Evolutionary conservation across 2,113 vertebrate species (phyloP).

Genomic region (Hypocryptadius cinnamomeus): DNA sequence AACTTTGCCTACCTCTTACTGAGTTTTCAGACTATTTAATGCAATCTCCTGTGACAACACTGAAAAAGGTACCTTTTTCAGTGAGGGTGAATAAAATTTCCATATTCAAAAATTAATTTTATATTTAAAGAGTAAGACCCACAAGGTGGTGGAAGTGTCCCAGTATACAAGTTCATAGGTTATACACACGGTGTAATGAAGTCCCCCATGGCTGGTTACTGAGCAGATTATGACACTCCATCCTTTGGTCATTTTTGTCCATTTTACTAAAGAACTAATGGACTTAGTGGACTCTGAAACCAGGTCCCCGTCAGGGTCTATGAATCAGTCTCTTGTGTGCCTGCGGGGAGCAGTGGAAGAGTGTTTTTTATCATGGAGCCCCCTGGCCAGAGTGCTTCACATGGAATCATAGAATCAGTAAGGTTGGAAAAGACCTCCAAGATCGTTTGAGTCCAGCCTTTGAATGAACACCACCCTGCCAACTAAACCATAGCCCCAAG

Average conservation of each 20-base stretch:
- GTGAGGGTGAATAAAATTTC: background rate
- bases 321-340: background rate
- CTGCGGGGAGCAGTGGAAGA: background rate
- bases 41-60: background rate
- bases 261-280: background rate
- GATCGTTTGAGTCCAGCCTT: background rate
- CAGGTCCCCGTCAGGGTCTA: background rate
- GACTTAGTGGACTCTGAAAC: background rate
- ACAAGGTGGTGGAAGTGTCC: background rate
- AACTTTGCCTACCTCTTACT: background rate
- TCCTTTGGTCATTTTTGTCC: background rate
- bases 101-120: background rate
- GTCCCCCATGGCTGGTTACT: background rate
- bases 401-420: background rate
- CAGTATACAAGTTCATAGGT: background rate
- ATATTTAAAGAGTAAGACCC: background rate
- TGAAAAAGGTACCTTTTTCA: background rate
- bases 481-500: background rate
- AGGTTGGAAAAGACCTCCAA: background rate
- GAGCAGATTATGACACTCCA: background rate
- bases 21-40: background rate
- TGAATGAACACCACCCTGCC: background rate
- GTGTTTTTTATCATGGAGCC: background rate
- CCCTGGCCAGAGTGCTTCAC: background rate
- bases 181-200: background rate